phyloP scores from a whole-genome alignment of 2,797 vertebrate species.

The Enteromius unitaeniatus region DNA sequence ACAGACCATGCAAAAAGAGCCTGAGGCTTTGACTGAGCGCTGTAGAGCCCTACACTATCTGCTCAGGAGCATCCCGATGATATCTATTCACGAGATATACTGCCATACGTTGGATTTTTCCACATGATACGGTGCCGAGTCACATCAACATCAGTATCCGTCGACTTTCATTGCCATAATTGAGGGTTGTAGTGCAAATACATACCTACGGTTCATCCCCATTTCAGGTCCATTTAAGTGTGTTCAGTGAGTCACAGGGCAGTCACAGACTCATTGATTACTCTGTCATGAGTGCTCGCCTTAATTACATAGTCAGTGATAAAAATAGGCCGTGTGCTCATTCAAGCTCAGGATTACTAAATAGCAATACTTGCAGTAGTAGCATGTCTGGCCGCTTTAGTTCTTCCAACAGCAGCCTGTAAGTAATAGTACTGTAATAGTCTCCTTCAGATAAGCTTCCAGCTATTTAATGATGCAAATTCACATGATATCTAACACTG shows the following conservation, averaged over 20 bases:
- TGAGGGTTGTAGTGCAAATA: constrained; percentile 11
- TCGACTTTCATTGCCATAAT: constrained; percentile 8
- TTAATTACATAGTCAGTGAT: constrained; percentile 36
- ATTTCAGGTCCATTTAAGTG: constrained; percentile 22
- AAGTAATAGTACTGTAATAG: constrained; percentile 13
- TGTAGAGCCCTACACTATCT: constrained; percentile 24
- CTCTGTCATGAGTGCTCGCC: constrained; percentile 29
- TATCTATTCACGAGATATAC: constrained; percentile 3
- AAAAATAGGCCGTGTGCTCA: constrained; percentile 8
- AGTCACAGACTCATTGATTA: constrained; percentile 36
- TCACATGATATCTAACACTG: neutral
- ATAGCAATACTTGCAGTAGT: constrained; percentile 9
- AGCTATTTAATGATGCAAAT: constrained; percentile 19
- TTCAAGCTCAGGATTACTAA: constrained; percentile 18
- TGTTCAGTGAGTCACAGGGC: constrained; percentile 27
- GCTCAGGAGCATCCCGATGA: constrained; percentile 20
- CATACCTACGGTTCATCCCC: constrained; percentile 20
- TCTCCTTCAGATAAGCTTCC: neutral
- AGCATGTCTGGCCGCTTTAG: neutral
- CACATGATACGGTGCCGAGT: neutral
- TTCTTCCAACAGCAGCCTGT: neutral
- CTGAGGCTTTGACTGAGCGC: neutral
- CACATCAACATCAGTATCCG: constrained; percentile 23
- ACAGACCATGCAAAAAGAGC: constrained; percentile 15
- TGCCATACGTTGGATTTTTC: neutral